A percentile compares a stretch with the other conserved stretches of the same genome.
Conservation (phyloP, 1,140 invertebrate genomes). For the Ooceraea biroi region DNA sequence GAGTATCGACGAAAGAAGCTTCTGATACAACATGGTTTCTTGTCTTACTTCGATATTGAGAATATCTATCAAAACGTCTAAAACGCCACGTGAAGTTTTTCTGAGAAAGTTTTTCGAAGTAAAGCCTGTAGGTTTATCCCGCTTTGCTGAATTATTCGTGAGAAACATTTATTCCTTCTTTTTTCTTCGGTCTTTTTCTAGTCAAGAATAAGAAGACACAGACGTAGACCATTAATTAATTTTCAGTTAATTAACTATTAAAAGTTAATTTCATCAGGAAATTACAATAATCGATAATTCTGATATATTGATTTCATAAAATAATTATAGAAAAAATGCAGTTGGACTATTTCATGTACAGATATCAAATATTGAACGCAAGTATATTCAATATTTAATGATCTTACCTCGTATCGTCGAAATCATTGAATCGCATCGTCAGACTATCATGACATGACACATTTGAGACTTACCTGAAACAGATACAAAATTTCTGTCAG, state of each 20-base stretch:
- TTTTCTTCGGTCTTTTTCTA: not conserved
- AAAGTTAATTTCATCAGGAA: too few relatives aligned
- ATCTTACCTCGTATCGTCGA: slow-evolving; percentile 14
- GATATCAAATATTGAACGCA: not conserved
- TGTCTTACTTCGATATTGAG: slow-evolving; percentile 3
- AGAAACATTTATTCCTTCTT: not conserved
- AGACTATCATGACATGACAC: not conserved
- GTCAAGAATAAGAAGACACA: not conserved
- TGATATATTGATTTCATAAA: too few relatives aligned
- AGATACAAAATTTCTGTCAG: slow-evolving; percentile 25
- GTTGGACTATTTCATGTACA: not conserved
- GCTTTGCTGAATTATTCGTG: not conserved
- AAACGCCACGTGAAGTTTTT: not conserved
- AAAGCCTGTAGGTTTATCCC: not conserved
- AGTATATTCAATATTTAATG: not conserved
- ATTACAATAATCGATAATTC: too few relatives aligned
- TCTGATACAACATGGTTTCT: slow-evolving; percentile 3
- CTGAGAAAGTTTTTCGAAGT: not conserved
- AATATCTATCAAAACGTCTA: slow-evolving; percentile 19
- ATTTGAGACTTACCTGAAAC: slow-evolving; percentile 65
- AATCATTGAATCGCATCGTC: not conserved
- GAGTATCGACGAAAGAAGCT: not conserved
- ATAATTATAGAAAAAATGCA: not conserved
- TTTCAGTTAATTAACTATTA: too few relatives aligned
- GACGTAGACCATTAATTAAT: too few relatives aligned